Percentiles rank a stretch among this genome's conserved stretches.
These are phyloP conservation scores for Bradypodion pumilum DNA, from an alignment of 2,797 vertebrate genomes.

Conservation along the genomic window DNA sequence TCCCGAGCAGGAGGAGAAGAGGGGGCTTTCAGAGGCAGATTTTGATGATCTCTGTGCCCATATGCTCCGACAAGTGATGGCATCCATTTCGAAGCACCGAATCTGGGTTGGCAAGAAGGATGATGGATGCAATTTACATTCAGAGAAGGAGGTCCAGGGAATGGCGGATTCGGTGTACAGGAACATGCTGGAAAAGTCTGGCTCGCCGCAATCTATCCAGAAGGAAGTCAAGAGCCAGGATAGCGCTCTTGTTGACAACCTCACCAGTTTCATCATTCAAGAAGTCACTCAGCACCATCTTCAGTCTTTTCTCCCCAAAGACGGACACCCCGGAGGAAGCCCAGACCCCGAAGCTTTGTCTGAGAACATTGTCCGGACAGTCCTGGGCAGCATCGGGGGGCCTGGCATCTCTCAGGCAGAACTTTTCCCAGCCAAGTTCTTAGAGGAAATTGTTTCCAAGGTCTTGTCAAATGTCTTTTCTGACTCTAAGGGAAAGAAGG, in stretches of 20 bases:
- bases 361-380: conserved; percentile 24
- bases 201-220: conserved; percentile 9
- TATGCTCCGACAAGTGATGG: conserved; percentile 55
- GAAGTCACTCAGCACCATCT: conserved; percentile 66
- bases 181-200: conserved; percentile 55
- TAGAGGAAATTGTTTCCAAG: conserved; percentile 36
- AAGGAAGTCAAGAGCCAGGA: conserved; percentile 1
- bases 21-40: background rate
- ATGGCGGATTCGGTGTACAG: conserved; percentile 62
- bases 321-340: background rate
- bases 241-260: background rate
- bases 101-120: conserved; percentile 65
- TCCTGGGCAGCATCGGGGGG: conserved; percentile 5
- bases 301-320: conserved; percentile 41
- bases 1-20: background rate
- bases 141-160: conserved; percentile 57
- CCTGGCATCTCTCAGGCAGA: background rate
- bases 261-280: conserved; percentile 67
- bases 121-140: conserved; percentile 44
- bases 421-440: conserved; percentile 43
- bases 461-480: conserved; percentile 7
- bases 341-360: conserved; percentile 4
- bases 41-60: conserved; percentile 15
- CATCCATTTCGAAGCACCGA: conserved; percentile 66
- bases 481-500: background rate